These are phyloP conservation scores for Tor tambroides DNA, from an alignment of 2,113 vertebrate genomes.

Conservation along the genomic window DNA sequence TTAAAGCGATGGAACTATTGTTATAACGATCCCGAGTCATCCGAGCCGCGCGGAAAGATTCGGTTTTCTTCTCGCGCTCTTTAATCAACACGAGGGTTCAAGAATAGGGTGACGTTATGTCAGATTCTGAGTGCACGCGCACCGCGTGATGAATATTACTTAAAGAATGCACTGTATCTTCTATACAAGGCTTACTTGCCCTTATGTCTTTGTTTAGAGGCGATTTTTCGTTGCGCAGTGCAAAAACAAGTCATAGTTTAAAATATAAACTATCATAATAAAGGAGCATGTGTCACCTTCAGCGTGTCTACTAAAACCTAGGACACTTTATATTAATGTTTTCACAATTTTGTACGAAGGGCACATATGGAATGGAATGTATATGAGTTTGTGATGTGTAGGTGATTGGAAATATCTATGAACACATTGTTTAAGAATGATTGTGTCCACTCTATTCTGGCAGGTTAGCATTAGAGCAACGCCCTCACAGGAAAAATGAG, in stretches of 20 bases:
- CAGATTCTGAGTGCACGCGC: conserved; percentile 31
- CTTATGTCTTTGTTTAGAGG: not conserved
- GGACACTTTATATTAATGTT: not conserved
- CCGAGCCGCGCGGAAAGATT: not conserved
- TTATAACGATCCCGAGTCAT: not conserved
- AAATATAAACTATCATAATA: not conserved
- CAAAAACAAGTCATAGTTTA: not conserved
- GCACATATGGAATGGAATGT: not conserved
- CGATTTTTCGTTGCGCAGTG: not conserved
- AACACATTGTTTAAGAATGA: conserved; percentile 17
- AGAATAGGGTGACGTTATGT: conserved; percentile 46
- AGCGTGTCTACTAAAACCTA: not conserved
- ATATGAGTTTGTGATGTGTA: conserved; percentile 9
- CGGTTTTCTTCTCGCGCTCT: not conserved
- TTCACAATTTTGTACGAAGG: not conserved
- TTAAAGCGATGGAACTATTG: conserved; percentile 41
- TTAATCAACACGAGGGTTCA: conserved; percentile 31
- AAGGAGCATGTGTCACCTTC: not conserved
- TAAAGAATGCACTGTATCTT: not conserved
- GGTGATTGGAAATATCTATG: conserved; percentile 30
- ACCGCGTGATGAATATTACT: not conserved
- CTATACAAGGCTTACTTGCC: not conserved
- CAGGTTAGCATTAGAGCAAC: conserved; percentile 44
- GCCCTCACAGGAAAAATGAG: conserved; percentile 63
- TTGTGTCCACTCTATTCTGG: conserved; percentile 44